A percentile compares a stretch with the other conserved stretches of the same genome.
Conservation (phyloP, 2,888 invertebrate species). For the Drosophila hamatofila region DNA sequence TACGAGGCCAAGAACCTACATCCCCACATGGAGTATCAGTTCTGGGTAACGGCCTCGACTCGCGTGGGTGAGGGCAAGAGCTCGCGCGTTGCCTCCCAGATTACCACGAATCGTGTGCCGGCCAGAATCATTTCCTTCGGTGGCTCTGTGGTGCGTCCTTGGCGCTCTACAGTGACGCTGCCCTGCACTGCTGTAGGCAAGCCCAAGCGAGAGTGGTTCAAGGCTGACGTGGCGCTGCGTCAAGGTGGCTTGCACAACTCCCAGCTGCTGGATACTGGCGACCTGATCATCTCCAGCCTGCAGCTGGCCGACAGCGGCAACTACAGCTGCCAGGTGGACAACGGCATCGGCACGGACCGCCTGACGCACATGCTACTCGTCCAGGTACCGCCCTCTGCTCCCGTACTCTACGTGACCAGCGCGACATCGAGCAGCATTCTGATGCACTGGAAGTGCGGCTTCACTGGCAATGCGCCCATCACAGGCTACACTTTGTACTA, state of each 20-base stretch:
- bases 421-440: conserved; percentile 91
- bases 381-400: conserved; percentile 91
- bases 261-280: conserved; percentile 88
- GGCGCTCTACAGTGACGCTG: conserved; percentile 88
- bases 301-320: conserved; percentile 89
- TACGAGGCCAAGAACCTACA: conserved; percentile 90
- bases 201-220: conserved; percentile 89
- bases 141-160: conserved; percentile 88
- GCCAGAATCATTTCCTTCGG: conserved; percentile 91
- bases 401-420: conserved; percentile 90
- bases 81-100: conserved; percentile 89
- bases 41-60: conserved; percentile 92
- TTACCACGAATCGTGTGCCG: conserved; percentile 88
- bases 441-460: conserved; percentile 91
- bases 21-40: conserved; percentile 90
- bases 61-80: conserved; percentile 92
- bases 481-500: conserved; percentile 89
- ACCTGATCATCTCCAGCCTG: conserved; percentile 88
- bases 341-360: conserved; percentile 89
- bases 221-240: conserved; percentile 87
- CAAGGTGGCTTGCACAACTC: conserved; percentile 87
- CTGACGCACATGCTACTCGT: conserved; percentile 89
- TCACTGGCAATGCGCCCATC: conserved; percentile 89
- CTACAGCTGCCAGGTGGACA: conserved; percentile 90
- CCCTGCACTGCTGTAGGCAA: conserved; percentile 89